A percentile compares a stretch with the other conserved stretches of the same genome.
Evolutionary conservation across 2,113 vertebrate species (phyloP).

Genomic region (Pseudonaja textilis): DNA sequence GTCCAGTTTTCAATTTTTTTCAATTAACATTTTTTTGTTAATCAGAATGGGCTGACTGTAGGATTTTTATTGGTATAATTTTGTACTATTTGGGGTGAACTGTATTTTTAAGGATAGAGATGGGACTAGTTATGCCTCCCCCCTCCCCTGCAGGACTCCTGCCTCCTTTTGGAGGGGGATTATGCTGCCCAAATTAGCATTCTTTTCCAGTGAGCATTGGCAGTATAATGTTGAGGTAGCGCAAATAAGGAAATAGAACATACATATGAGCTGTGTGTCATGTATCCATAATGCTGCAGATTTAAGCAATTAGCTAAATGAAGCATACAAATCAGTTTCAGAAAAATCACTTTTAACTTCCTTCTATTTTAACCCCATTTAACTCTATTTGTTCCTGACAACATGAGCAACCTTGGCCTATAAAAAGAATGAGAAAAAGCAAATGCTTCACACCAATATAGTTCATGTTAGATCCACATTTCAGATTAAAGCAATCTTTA

Average conservation of each 20-base stretch:
- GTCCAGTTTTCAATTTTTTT: not conserved
- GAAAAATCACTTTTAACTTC: slow-evolving; percentile 39
- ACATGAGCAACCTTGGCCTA: not conserved
- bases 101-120: not conserved
- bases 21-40: not conserved
- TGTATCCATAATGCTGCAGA: not conserved
- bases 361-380: not conserved
- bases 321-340: slow-evolving; percentile 16
- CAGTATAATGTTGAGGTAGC: not conserved
- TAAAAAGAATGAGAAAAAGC: not conserved
- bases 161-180: not conserved
- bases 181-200: not conserved
- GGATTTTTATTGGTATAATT: not conserved
- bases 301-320: slow-evolving; percentile 35
- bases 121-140: not conserved
- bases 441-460: not conserved
- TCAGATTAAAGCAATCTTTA: not conserved
- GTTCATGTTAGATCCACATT: not conserved
- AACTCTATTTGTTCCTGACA: not conserved
- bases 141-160: not conserved
- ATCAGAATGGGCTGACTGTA: not conserved
- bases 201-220: not conserved
- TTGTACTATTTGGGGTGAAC: not conserved
- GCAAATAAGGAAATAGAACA: not conserved
- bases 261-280: not conserved